Evolutionary conservation across 2,113 vertebrate genomes (phyloP), one percentile per base, ranked within the genome.

Genomic region (Corapipo altera): DNA sequence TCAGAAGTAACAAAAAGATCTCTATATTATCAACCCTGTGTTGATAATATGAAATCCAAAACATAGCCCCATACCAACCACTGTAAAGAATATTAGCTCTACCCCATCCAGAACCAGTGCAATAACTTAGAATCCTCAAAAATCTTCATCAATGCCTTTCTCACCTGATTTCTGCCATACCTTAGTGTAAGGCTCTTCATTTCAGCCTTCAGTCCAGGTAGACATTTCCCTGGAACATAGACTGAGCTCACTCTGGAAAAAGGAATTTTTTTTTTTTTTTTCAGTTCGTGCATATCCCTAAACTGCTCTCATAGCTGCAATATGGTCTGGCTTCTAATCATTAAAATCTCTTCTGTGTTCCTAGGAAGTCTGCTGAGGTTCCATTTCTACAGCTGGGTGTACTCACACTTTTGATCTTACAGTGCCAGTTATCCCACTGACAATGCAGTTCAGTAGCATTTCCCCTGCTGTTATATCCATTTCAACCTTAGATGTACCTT

Each of bases 201-300:
- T 35, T 75, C 28, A 86, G 7, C 21, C 26, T 61, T 83, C 15
- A 16, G 12, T 64, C 28, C 5, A 41, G 28, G 9, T 71, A 54
- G 13, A 23, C 74, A 14, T 78, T 91, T 74, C 8, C 17, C 21
- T 49, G 18, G 11, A 85, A 64, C 5, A 26, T 3, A 48, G 16
- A 30, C 23, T 33, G 11, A 78, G 4, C 1, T 10, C 9, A 54
- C 6, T 75, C 16, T 35, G 27, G 11, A 49, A 79, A 70, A 59
- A 52, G 4, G 0, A 24, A 11, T 30, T 52, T 12, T 14, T n/a
- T 3, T 17, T 5, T 14, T 22, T 67, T n/a, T 26, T 26, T 48
- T 5, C 9, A 22, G 6, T 19, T 70, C 6, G 33, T 49, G 8
- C 15, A 41, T 41, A 32, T 74, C 5, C 8, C 5, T 28, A 44